Evolutionary conservation across 1,140 invertebrate genomes (phyloP).

Genomic region (Laodelphax striatellus): DNA sequence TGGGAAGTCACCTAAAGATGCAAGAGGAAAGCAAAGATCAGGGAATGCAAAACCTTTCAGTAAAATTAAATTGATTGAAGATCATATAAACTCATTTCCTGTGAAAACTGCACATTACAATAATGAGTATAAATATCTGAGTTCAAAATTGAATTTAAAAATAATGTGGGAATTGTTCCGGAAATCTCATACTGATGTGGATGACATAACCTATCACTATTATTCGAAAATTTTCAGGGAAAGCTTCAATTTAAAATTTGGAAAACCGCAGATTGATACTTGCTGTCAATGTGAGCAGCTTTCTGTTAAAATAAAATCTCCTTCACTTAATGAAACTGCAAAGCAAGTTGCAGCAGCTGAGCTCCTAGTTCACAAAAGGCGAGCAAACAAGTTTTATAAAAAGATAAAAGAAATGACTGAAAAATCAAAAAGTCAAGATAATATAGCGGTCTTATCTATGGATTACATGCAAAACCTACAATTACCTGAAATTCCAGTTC

Average conservation of each 20-base stretch:
- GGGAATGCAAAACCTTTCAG: too few relatives aligned
- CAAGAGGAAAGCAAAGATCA: too few relatives aligned
- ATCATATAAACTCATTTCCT: too few relatives aligned
- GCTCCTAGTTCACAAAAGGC: too few relatives aligned
- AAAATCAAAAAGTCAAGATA: neutral
- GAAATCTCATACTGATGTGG: neutral
- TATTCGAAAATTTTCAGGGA: conserved; percentile 5
- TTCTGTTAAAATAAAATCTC: conserved; percentile 9
- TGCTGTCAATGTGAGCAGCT: conserved; percentile 11
- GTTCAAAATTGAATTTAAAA: neutral
- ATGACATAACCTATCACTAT: too few relatives aligned
- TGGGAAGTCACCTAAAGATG: too few relatives aligned
- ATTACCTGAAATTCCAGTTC: conserved; percentile 12
- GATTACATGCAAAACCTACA: conserved; percentile 18
- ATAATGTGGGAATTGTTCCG: neutral
- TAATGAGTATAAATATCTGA: neutral
- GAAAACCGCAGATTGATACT: conserved; percentile 11
- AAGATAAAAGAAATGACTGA: conserved; percentile 1
- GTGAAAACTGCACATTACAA: too few relatives aligned
- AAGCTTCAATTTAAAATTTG: conserved; percentile 9
- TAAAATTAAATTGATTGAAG: too few relatives aligned
- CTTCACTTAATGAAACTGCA: conserved; percentile 8
- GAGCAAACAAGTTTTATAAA: conserved; percentile 10
- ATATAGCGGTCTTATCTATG: conserved; percentile 3
- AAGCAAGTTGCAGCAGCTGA: conserved; percentile 11